phyloP scores from a whole-genome alignment of 2,113 vertebrate genomes.

The Psittacula cyanocephala region DNA sequence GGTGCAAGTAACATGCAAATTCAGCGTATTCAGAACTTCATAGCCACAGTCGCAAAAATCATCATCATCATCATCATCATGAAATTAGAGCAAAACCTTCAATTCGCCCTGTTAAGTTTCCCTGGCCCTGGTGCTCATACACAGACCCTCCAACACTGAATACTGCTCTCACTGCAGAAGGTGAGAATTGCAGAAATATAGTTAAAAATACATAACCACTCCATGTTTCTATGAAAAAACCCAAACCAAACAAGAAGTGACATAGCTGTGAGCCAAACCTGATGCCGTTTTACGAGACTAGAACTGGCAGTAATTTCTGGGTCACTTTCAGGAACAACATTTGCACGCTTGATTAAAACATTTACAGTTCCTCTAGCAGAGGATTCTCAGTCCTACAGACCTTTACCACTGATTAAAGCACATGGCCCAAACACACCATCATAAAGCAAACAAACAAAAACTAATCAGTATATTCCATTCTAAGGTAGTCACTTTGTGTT shows the following conservation, averaged over 20 bases:
- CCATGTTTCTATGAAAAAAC: neutral
- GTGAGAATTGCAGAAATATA: neutral
- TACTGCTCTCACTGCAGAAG: neutral
- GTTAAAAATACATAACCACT: neutral
- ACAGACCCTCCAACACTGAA: neutral
- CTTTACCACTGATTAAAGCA: neutral
- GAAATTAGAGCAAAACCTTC: neutral
- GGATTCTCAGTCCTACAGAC: neutral
- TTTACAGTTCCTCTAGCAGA: neutral
- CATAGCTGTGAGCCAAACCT: neutral
- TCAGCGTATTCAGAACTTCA: neutral
- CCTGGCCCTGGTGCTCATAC: neutral
- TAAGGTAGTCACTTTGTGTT: neutral
- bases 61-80: neutral
- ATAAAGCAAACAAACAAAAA: neutral
- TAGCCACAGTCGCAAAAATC: neutral
- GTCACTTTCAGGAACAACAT: neutral
- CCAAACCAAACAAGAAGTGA: neutral
- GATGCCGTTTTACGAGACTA: neutral
- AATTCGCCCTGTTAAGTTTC: neutral
- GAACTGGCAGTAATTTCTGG: neutral
- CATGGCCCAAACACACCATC: neutral
- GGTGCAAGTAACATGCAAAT: neutral
- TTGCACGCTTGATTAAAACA: neutral
- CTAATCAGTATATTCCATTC: neutral